phyloP scores from a whole-genome alignment of 2,113 vertebrate genomes.

The Dicaeum eximium region DNA sequence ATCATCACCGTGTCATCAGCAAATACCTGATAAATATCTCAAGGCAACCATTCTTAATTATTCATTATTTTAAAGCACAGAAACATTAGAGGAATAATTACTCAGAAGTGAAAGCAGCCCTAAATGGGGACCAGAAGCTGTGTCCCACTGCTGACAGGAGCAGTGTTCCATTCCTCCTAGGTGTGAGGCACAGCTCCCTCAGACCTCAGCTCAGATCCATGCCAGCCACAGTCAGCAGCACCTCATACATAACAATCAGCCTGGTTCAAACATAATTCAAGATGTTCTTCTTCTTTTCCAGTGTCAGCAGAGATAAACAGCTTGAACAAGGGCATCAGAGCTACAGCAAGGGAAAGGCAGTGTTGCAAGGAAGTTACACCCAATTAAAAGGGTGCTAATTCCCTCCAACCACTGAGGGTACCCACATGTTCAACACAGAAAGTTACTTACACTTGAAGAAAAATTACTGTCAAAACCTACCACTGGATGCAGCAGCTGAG shows the following conservation, averaged over 20 bases:
- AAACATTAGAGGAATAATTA: not conserved
- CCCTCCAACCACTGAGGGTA: not conserved
- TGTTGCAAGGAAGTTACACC: not conserved
- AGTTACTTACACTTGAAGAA: not conserved
- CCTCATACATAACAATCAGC: not conserved
- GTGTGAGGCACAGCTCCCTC: not conserved
- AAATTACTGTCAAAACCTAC: not conserved
- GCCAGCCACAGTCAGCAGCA: not conserved
- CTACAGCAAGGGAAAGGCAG: not conserved
- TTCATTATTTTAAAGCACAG: not conserved
- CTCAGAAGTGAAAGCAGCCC: not conserved
- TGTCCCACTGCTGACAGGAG: not conserved
- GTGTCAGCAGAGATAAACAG: not conserved
- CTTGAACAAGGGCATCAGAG: not conserved
- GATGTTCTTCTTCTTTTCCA: not conserved
- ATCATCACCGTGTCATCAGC: not conserved
- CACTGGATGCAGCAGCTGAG: not conserved
- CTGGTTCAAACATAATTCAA: not conserved
- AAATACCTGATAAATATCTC: not conserved
- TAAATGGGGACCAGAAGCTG: not conserved
- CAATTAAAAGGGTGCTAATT: not conserved
- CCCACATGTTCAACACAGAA: not conserved
- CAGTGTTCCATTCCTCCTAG: accelerated
- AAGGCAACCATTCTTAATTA: not conserved
- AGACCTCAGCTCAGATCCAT: not conserved